Conservation (phyloP, 2,113 vertebrate species). For the Rallus limicola region DNA sequence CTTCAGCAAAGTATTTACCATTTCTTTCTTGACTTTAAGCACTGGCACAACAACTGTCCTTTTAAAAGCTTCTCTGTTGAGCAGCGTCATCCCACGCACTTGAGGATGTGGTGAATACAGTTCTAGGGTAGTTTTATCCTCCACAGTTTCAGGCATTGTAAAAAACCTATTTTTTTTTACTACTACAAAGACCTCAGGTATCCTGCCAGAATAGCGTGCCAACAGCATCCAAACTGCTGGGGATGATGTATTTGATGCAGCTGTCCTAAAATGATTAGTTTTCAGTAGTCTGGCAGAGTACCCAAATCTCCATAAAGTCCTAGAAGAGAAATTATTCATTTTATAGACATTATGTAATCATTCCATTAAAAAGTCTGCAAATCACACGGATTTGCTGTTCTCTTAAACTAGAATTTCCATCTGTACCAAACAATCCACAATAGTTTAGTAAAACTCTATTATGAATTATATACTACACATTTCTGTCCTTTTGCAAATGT, state of each 20-base stretch:
- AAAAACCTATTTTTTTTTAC: conserved; percentile 40
- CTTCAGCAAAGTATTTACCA: conserved; percentile 79
- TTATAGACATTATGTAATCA: conserved; percentile 71
- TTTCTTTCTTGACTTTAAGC: conserved; percentile 82
- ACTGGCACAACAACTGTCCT: conserved; percentile 86
- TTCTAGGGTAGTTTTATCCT: conserved; percentile 65
- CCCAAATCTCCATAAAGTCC: conserved; percentile 63
- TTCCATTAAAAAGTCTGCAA: conserved; percentile 46
- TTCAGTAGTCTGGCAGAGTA: conserved; percentile 67
- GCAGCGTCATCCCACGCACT: conserved; percentile 91
- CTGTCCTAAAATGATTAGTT: conserved; percentile 45
- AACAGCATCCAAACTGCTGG: conserved; percentile 10
- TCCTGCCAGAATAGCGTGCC: conserved; percentile 33
- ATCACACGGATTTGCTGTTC: conserved; percentile 46
- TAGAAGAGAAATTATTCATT: conserved; percentile 69
- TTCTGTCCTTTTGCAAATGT: not conserved
- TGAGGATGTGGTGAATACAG: conserved; percentile 78
- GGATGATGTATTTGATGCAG: conserved; percentile 51
- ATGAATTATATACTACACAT: not conserved
- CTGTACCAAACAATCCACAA: conserved; percentile 31
- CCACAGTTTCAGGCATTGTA: conserved; percentile 67
- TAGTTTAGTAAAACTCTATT: conserved; percentile 23
- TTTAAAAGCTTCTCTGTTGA: conserved; percentile 88
- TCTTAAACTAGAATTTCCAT: conserved; percentile 52
- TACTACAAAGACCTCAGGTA: conserved; percentile 13